Evolutionary conservation across 2,888 invertebrate genomes (phyloP).

Genomic region (Nomada ruficornis): DNA sequence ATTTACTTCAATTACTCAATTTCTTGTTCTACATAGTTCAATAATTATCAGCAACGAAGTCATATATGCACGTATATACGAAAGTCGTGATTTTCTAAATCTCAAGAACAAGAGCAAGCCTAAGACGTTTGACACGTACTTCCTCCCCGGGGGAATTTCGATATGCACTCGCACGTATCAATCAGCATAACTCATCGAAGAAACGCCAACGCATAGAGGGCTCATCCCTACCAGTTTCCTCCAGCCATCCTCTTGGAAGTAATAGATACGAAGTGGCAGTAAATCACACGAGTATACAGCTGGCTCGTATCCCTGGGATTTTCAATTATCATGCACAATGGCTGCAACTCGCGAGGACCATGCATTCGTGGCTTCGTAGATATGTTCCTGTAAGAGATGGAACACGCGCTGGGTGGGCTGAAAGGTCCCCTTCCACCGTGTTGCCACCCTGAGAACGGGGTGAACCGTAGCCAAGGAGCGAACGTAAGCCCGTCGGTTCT

Average conservation of each 20-base stretch:
- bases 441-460: neutral
- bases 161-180: slow-evolving; percentile 47
- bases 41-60: no score
- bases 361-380: slow-evolving; percentile 69
- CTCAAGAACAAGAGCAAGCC: no score
- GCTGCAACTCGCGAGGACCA: slow-evolving; percentile 64
- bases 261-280: slow-evolving; percentile 65
- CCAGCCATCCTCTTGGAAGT: slow-evolving; percentile 40
- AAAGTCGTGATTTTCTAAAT: no score
- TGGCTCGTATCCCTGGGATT: slow-evolving; percentile 68
- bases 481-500: slow-evolving; percentile 46
- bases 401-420: slow-evolving; percentile 50
- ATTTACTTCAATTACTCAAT: no score
- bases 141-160: slow-evolving; percentile 9
- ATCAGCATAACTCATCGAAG: slow-evolving; percentile 63
- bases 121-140: neutral
- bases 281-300: slow-evolving; percentile 63
- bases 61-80: no score
- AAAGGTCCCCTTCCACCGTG: slow-evolving; percentile 10
- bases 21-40: no score
- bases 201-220: slow-evolving; percentile 9
- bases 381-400: slow-evolving; percentile 63
- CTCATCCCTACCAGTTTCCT: neutral
- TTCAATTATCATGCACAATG: slow-evolving; percentile 79
- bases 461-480: slow-evolving; percentile 54